These are phyloP conservation scores for Melanitta fusca DNA, from an alignment of 2,797 vertebrate genomes.

Conservation along the genomic window DNA sequence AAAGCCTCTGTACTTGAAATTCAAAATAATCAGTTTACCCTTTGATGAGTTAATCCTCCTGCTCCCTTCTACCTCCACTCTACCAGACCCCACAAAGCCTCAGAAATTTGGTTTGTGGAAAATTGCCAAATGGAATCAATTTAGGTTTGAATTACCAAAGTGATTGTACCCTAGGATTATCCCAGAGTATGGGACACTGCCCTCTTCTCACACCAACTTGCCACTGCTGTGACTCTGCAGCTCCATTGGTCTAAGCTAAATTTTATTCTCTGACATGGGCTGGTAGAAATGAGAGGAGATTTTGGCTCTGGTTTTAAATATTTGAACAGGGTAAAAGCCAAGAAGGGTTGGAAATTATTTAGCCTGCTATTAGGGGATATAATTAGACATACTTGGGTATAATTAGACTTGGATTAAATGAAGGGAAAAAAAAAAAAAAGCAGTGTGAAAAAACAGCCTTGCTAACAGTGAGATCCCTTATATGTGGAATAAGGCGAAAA, in stretches of 20 bases:
- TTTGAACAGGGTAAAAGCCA: slow-evolving; percentile 72
- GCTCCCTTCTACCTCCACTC: not conserved
- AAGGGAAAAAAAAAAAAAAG: accelerated
- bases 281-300: slow-evolving; percentile 44
- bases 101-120: slow-evolving; percentile 28
- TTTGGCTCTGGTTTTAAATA: slow-evolving; percentile 60
- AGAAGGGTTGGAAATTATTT: slow-evolving; percentile 68
- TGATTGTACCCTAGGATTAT: not conserved
- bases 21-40: slow-evolving; percentile 50
- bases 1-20: not conserved
- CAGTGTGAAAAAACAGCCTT: not conserved
- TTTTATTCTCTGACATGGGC: slow-evolving; percentile 34
- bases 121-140: slow-evolving; percentile 6
- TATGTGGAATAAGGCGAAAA: slow-evolving; percentile 17
- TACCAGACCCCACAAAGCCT: not conserved
- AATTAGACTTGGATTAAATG: slow-evolving; percentile 66
- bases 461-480: slow-evolving; percentile 35
- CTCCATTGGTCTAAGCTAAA: not conserved
- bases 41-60: slow-evolving; percentile 37
- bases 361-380: slow-evolving; percentile 66
- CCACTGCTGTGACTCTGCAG: not conserved
- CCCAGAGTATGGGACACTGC: not conserved
- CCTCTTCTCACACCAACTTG: not conserved
- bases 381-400: slow-evolving; percentile 67
- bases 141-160: not conserved